These are phyloP conservation scores for Salpingus planirostris DNA, from an alignment of 2,888 invertebrate species.

Conservation along the genomic window DNA sequence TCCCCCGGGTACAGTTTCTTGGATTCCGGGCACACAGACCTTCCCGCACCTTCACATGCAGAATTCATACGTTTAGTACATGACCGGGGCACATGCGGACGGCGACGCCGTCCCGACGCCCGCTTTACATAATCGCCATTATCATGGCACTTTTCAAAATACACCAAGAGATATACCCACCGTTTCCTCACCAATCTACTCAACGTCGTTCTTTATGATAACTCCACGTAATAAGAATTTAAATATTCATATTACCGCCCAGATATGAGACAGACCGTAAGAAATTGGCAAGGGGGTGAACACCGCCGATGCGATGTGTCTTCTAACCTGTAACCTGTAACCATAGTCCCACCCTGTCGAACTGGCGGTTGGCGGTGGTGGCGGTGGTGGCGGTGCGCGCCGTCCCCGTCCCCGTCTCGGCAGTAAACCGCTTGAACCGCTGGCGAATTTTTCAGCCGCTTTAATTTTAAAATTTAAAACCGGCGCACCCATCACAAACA, in stretches of 20 bases:
- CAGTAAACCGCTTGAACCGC: no score
- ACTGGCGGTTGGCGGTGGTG: no score
- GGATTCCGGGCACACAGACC: constrained; percentile 30
- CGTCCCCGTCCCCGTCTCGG: no score
- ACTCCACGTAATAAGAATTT: constrained; percentile 8
- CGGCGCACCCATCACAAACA: no score
- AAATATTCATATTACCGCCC: constrained; percentile 9
- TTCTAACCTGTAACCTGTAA: no score
- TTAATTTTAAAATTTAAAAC: no score
- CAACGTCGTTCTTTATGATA: constrained; percentile 1
- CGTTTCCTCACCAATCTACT: constrained; percentile 3
- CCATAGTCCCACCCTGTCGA: no score
- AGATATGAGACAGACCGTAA: constrained; percentile 3
- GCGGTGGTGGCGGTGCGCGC: no score
- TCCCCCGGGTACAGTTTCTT: constrained; percentile 34
- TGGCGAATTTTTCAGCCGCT: no score
- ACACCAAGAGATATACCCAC: constrained; percentile 11
- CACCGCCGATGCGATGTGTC: no score
- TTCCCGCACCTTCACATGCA: constrained; percentile 29
- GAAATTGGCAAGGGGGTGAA: not conserved
- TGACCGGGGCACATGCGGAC: constrained; percentile 14
- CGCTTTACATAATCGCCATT: constrained; percentile 16
- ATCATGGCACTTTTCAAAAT: constrained; percentile 12
- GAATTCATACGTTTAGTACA: constrained; percentile 30
- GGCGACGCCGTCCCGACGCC: constrained; percentile 4